Evolutionary conservation across 2,113 vertebrate genomes (phyloP).

Genomic region (Bufo bufo): DNA sequence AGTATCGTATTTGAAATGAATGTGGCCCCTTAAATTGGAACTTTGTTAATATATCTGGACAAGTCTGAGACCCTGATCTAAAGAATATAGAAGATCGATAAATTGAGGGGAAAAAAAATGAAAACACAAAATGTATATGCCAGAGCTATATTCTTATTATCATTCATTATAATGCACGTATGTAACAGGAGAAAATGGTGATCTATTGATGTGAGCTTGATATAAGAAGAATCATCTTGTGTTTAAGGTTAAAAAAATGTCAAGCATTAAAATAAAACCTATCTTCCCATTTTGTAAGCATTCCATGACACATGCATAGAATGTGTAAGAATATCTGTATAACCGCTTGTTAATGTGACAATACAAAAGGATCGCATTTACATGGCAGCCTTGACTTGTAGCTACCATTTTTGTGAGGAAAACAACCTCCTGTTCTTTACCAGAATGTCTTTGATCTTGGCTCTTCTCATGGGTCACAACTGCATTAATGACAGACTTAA

Average conservation of each 20-base stretch:
- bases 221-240: background rate
- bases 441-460: constrained; percentile 40
- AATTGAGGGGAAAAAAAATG: background rate
- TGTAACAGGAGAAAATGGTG: constrained; percentile 8
- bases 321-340: constrained; percentile 23
- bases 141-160: constrained; percentile 29
- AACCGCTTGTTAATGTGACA: constrained; percentile 33
- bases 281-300: background rate
- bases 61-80: background rate
- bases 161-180: constrained; percentile 9
- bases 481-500: constrained; percentile 38
- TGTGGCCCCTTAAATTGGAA: too few species aligned
- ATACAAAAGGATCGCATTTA: constrained; percentile 26
- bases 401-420: background rate
- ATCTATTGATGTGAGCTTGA: constrained; percentile 25
- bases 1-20: too few species aligned
- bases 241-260: constrained; percentile 30
- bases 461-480: constrained; percentile 37
- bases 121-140: background rate
- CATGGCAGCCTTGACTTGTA: constrained; percentile 35
- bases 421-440: constrained; percentile 38
- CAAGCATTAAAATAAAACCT: background rate
- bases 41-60: too few species aligned
- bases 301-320: constrained; percentile 22
- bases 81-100: background rate